phyloP scores from a whole-genome alignment of 2,113 vertebrate genomes.

The Pagrus major region DNA sequence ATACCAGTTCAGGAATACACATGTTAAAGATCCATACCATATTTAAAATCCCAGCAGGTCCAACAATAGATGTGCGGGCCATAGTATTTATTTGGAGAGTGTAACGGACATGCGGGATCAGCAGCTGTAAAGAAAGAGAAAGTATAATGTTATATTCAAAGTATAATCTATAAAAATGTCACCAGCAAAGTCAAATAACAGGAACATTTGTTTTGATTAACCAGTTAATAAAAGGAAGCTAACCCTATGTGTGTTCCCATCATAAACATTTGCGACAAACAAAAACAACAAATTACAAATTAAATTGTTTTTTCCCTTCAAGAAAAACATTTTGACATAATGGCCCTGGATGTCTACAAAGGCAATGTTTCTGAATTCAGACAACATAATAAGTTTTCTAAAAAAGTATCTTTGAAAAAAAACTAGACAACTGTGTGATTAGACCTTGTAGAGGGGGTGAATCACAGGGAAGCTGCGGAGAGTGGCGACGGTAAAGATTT shows the following conservation, averaged over 20 bases:
- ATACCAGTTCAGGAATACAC: background rate
- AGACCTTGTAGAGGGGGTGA: slow-evolving; percentile 85
- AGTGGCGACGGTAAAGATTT: slow-evolving; percentile 76
- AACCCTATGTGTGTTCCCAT: background rate
- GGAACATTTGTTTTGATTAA: background rate
- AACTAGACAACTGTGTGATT: background rate
- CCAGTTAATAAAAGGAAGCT: background rate
- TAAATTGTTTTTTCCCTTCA: background rate
- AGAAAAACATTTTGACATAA: background rate
- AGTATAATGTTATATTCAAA: background rate
- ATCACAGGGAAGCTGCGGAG: slow-evolving; percentile 78
- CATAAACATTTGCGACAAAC: background rate
- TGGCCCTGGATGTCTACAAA: background rate
- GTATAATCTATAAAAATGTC: background rate
- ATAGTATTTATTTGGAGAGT: slow-evolving; percentile 25
- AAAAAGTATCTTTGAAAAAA: background rate
- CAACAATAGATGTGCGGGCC: background rate
- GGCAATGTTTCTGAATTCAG: background rate
- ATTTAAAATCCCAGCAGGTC: slow-evolving; percentile 2
- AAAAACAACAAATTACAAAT: background rate
- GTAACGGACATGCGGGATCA: slow-evolving; percentile 45
- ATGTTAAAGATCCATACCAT: background rate
- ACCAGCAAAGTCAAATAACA: background rate
- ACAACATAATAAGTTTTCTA: too few relatives aligned
- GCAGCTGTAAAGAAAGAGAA: slow-evolving; percentile 29